Evolutionary conservation across 2,888 invertebrate species (phyloP).

Genomic region (Pecten maximus): DNA sequence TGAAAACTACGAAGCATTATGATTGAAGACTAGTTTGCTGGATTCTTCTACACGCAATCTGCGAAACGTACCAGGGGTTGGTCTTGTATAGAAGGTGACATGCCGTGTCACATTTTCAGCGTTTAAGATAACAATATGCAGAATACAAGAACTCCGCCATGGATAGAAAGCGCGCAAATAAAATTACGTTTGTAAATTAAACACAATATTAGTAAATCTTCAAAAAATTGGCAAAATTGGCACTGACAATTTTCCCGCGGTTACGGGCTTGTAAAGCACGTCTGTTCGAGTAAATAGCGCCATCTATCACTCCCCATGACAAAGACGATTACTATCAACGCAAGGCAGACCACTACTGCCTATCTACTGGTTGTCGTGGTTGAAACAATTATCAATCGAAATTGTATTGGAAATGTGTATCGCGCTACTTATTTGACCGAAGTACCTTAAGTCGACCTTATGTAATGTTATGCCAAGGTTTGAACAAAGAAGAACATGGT

Average conservation of each 20-base stretch:
- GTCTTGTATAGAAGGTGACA: not conserved
- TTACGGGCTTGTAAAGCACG: not conserved
- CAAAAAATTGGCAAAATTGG: constrained; percentile 6
- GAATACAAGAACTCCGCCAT: not conserved
- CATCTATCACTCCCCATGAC: constrained; percentile 19
- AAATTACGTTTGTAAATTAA: constrained; percentile 30
- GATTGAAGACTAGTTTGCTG: constrained; percentile 1
- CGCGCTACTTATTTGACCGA: not conserved
- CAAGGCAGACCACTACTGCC: not conserved
- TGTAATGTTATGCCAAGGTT: not conserved
- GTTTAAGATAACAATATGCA: not conserved
- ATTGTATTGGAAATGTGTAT: constrained; percentile 9
- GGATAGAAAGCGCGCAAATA: not conserved
- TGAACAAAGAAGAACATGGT: not conserved
- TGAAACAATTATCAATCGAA: constrained; percentile 1
- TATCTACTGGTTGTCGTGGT: not conserved
- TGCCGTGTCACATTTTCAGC: not conserved
- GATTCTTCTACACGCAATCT: constrained; percentile 8
- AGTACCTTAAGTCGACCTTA: not conserved
- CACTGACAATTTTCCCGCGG: constrained; percentile 13
- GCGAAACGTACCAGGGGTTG: not conserved
- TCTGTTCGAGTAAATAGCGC: constrained; percentile 23
- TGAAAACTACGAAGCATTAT: constrained; percentile 32
- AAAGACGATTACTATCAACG: constrained; percentile 33
- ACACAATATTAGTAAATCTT: constrained; percentile 35